Conservation (phyloP, 2,113 vertebrate species). For the Pyxicephalus adspersus region DNA sequence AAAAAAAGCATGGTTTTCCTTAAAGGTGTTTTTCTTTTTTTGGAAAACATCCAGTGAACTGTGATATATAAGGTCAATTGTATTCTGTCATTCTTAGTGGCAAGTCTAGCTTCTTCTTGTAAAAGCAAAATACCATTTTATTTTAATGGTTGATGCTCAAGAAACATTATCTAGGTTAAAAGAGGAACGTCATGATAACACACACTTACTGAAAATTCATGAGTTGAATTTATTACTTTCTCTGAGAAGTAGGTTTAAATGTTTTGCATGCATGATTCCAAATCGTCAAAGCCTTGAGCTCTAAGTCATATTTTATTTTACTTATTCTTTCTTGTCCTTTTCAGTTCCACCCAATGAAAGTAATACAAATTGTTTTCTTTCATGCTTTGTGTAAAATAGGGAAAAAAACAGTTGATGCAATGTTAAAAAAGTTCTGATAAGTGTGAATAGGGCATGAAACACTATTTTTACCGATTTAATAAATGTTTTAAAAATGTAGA, state of each 20-base stretch:
- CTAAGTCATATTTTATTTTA: constrained; percentile 65
- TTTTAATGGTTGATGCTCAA: constrained; percentile 59
- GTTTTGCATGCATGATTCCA: constrained; percentile 80
- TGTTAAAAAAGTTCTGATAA: no score
- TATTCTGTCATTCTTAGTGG: constrained; percentile 62
- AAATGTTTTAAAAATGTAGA: no score
- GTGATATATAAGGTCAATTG: constrained; percentile 61
- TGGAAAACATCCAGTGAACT: constrained; percentile 61
- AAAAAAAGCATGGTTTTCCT: constrained; percentile 25
- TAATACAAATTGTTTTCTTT: background rate
- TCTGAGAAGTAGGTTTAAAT: constrained; percentile 70
- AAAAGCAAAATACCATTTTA: constrained; percentile 61
- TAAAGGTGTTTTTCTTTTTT: constrained; percentile 66
- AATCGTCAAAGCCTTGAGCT: constrained; percentile 80
- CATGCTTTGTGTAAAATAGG: background rate
- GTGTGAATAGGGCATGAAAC: no score
- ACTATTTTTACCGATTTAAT: no score
- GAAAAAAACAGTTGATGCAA: no score
- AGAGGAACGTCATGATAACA: constrained; percentile 63
- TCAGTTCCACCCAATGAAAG: constrained; percentile 8
- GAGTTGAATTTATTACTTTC: constrained; percentile 68
- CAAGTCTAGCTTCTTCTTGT: constrained; percentile 63
- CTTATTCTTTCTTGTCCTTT: constrained; percentile 38
- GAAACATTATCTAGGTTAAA: constrained; percentile 64
- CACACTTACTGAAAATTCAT: constrained; percentile 69